A percentile compares a stretch with the other conserved stretches of the same genome.
Evolutionary conservation across 2,888 invertebrate genomes (phyloP).

Genomic region (Ryuthela nishihirai): DNA sequence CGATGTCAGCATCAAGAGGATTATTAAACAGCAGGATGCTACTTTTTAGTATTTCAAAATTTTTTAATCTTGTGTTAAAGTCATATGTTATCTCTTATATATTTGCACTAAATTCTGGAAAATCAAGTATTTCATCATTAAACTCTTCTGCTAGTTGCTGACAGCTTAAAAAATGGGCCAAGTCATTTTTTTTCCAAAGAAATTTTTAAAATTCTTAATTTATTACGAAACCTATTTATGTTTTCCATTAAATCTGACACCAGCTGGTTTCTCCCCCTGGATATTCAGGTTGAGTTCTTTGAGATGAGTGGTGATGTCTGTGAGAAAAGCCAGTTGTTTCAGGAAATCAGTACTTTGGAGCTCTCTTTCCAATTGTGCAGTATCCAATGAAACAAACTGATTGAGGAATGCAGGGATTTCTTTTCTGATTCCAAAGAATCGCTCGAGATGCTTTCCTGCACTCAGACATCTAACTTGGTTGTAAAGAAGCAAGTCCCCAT

Average conservation of each 20-base stretch:
- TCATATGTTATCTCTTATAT: neutral
- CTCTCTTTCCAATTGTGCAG: neutral
- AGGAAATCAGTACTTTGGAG: neutral
- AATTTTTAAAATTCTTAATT: constrained; percentile 1
- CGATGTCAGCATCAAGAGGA: neutral
- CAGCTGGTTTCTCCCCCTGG: neutral
- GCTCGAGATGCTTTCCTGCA: constrained; percentile 1
- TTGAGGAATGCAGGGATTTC: constrained; percentile 3
- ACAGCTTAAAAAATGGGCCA: neutral
- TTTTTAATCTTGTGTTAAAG: neutral
- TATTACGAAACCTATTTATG: neutral
- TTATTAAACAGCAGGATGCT: neutral
- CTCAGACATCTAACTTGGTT: constrained; percentile 3
- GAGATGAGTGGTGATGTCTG: neutral
- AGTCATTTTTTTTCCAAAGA: neutral
- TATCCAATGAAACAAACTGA: neutral
- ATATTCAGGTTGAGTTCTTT: neutral
- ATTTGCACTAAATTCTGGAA: neutral
- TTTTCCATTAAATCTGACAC: neutral
- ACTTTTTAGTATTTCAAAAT: neutral
- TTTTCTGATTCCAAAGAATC: constrained; percentile 2
- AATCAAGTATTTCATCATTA: too few species aligned
- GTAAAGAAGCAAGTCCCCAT: constrained; percentile 1
- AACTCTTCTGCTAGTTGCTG: neutral
- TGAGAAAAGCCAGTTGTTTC: neutral